Evolutionary conservation across 1,140 invertebrate genomes (phyloP).

Genomic region (Drosophila bifasciata): DNA sequence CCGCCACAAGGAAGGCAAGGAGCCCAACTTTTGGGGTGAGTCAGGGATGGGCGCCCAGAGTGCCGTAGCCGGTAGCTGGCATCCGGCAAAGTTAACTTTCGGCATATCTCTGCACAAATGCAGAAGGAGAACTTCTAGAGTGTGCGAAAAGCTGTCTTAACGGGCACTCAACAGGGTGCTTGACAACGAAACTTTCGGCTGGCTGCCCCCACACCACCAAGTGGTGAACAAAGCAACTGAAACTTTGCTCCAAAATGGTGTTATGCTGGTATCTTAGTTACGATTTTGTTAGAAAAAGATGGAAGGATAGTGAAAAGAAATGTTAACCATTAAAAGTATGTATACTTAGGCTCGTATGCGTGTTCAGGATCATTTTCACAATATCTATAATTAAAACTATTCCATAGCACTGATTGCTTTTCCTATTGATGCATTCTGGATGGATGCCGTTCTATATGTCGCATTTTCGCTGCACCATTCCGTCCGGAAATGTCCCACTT

Average conservation of each 20-base stretch:
- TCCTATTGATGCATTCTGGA: too few relatives aligned
- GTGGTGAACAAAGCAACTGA: slow-evolving; percentile 19
- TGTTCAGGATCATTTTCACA: too few relatives aligned
- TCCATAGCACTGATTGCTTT: too few relatives aligned
- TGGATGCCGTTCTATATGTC: too few relatives aligned
- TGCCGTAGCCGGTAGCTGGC: slow-evolving; percentile 20
- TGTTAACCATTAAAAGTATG: too few relatives aligned
- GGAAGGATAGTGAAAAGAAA: background rate
- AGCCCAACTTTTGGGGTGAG: slow-evolving; percentile 31
- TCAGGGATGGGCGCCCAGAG: slow-evolving; percentile 37
- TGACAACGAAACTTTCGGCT: slow-evolving; percentile 54
- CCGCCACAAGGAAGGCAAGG: background rate
- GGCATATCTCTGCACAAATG: slow-evolving; percentile 14
- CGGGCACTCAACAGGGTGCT: slow-evolving; percentile 37
- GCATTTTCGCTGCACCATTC: slow-evolving; percentile 35
- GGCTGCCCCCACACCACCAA: slow-evolving; percentile 6
- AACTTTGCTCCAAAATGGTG: slow-evolving; percentile 22
- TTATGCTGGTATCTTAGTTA: slow-evolving; percentile 1
- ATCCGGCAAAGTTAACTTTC: slow-evolving; percentile 48
- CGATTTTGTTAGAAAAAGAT: background rate
- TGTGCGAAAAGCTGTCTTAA: slow-evolving; percentile 43
- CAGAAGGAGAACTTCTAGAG: slow-evolving; percentile 19
- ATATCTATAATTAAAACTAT: too few relatives aligned
- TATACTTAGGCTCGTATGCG: too few relatives aligned
- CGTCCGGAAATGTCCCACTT: slow-evolving; percentile 61